Base-by-base conservation (phyloP, 1,140 invertebrate species). In the Microplitis mediator region DNA sequence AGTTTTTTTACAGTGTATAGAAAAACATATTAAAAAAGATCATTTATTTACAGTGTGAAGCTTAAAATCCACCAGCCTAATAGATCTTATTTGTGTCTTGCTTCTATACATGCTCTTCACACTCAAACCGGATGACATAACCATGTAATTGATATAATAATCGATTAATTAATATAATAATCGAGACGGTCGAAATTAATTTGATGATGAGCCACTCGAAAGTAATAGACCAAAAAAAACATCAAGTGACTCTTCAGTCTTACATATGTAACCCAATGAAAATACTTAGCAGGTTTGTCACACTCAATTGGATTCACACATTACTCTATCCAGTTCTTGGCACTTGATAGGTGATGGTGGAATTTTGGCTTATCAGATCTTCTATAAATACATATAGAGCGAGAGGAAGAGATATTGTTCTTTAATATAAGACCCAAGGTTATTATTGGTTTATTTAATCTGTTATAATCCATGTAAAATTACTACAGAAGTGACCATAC, bases 131-230 rank as follows among this genome's bases (percentile, higher is more conserved):
- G 82, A 82, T 82, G 81, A 76, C 76, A 69, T 77, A 80, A 72
- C 75, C 77, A 74, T 65, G 77, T 78, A 82, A 84, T 84, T 82
- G 77, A 79, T 83, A 80, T 81, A 82, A 83, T 81, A 82, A 83
- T 82, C 77, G 78, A 74, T 45, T 84, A 84, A 84, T 84, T 82
- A 77, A 79, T 83, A 80, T 81, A 82, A 83, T 81, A 82, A 83
- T 82, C 77, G 77, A 74, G 82, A 80, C 79, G 76, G 80, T 75
- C 74, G 74, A 79, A 76, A 76, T 80, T 81, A 80, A 82, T 79
- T 80, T 81, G 74, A 77, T 74, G 73, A 71, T 64, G 76, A 77
- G 75, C 63, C 72, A 9, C 67, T 31, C 74, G 63, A 39, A 16
- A 16, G 11, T 34, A 34, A 23, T 31, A 8, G 5, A 61, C 8